A percentile compares a stretch with the other conserved stretches of the same genome.
Conservation (phyloP, 2,797 vertebrate species). For the Falco biarmicus region DNA sequence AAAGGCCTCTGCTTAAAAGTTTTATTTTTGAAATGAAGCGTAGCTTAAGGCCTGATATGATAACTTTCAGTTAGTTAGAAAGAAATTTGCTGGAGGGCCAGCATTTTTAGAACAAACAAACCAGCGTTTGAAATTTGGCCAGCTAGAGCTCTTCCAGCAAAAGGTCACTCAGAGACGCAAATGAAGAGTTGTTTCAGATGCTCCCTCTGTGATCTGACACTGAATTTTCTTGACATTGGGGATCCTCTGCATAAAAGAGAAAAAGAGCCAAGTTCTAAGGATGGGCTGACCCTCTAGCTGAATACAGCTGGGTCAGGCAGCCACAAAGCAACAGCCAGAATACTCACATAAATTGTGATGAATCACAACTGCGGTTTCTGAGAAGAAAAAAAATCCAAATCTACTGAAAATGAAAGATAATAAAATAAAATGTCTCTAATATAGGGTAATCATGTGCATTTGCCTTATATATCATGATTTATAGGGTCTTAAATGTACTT, state of each 20-base stretch:
- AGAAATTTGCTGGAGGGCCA: neutral
- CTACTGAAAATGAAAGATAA: slow-evolving; percentile 22
- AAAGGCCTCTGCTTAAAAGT: neutral
- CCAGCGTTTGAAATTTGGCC: neutral
- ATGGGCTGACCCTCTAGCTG: neutral
- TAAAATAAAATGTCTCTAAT: slow-evolving; percentile 52
- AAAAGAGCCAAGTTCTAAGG: neutral
- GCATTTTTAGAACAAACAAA: neutral
- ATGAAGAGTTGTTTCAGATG: neutral
- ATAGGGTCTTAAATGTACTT: slow-evolving; percentile 44
- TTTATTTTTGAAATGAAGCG: neutral
- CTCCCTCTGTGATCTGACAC: neutral
- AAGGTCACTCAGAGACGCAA: neutral
- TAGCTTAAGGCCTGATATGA: neutral
- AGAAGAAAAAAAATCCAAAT: neutral
- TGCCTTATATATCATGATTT: slow-evolving; percentile 26
- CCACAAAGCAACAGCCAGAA: neutral
- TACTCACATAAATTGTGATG: neutral
- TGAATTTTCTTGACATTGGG: neutral
- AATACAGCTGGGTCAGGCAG: neutral
- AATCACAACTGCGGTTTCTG: neutral
- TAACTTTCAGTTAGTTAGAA: neutral
- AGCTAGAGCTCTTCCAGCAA: neutral
- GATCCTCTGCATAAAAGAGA: neutral
- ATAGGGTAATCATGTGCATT: slow-evolving; percentile 29